These are phyloP conservation scores for Caenorhabditis inopinata DNA, from an alignment of 1,140 invertebrate species.

Conservation along the genomic window DNA sequence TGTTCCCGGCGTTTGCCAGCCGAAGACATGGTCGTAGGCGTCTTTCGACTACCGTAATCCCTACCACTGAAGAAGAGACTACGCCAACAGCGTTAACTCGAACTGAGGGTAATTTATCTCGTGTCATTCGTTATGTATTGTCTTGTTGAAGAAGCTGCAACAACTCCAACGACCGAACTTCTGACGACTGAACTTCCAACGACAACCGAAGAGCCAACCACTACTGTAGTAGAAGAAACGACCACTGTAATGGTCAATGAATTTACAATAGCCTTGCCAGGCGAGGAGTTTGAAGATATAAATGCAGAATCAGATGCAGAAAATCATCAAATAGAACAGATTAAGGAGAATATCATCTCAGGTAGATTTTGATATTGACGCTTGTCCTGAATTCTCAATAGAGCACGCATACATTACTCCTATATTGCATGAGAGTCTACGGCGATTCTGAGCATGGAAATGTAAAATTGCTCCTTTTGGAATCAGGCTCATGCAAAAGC, in stretches of 20 bases:
- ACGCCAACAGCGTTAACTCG: neutral
- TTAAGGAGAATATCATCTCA: neutral
- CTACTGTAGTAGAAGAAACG: neutral
- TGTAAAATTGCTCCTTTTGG: too few species aligned
- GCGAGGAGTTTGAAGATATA: neutral
- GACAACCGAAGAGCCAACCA: neutral
- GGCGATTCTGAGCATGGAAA: too few species aligned
- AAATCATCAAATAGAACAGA: neutral
- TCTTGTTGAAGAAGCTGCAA: neutral
- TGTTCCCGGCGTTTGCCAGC: slow-evolving; percentile 1
- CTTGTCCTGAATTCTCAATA: too few species aligned
- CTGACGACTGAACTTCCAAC: neutral
- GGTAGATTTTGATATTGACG: too few species aligned
- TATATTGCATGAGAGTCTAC: too few species aligned
- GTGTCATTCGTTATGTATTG: too few species aligned
- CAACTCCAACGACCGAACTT: neutral
- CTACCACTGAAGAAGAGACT: neutral
- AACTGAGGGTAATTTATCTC: neutral
- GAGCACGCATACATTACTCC: too few species aligned
- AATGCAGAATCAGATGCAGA: neutral
- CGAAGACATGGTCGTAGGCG: neutral
- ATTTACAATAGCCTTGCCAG: neutral
- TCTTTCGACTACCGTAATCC: neutral
- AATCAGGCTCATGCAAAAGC: too few species aligned
- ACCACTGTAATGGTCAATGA: neutral